Percentiles rank a stretch among this genome's conserved stretches.
Conservation (phyloP, 1,140 invertebrate species). For the Aphaenogaster floridana region DNA sequence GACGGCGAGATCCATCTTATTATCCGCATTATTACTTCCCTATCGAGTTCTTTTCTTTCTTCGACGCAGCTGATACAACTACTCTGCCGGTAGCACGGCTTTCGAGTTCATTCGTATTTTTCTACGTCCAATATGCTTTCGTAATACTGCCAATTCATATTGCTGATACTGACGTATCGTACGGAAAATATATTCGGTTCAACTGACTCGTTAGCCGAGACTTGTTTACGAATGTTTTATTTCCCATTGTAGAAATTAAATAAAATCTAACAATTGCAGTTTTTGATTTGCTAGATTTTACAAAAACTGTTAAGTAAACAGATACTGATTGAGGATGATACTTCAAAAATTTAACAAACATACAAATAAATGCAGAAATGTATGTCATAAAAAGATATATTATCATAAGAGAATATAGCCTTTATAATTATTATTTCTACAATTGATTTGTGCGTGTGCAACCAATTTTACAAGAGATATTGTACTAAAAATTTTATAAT, state of each 20-base stretch:
- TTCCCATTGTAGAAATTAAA: slow-evolving; percentile 26
- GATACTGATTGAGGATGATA: slow-evolving; percentile 6
- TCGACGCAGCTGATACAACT: background rate
- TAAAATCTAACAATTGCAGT: slow-evolving; percentile 1
- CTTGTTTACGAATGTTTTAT: slow-evolving; percentile 36
- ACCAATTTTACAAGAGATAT: background rate
- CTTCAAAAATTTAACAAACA: background rate
- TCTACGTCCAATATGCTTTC: background rate
- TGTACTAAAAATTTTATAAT: slow-evolving; percentile 23
- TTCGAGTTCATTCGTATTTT: slow-evolving; percentile 34
- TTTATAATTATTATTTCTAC: slow-evolving; percentile 25
- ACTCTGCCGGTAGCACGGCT: background rate
- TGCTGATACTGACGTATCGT: background rate
- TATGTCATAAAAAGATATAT: background rate
- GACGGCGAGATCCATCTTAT: slow-evolving; percentile 55
- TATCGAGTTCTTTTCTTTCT: slow-evolving; percentile 22
- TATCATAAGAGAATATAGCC: background rate
- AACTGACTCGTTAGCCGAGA: slow-evolving; percentile 3
- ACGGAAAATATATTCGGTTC: slow-evolving; percentile 12
- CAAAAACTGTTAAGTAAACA: slow-evolving; percentile 24
- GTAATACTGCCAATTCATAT: background rate
- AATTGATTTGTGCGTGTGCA: background rate
- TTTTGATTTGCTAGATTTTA: background rate
- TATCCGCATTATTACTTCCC: slow-evolving; percentile 67
- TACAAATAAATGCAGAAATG: background rate